Evolutionary conservation across 1,140 invertebrate species (phyloP).

Genomic region (Oscheius sp.): DNA sequence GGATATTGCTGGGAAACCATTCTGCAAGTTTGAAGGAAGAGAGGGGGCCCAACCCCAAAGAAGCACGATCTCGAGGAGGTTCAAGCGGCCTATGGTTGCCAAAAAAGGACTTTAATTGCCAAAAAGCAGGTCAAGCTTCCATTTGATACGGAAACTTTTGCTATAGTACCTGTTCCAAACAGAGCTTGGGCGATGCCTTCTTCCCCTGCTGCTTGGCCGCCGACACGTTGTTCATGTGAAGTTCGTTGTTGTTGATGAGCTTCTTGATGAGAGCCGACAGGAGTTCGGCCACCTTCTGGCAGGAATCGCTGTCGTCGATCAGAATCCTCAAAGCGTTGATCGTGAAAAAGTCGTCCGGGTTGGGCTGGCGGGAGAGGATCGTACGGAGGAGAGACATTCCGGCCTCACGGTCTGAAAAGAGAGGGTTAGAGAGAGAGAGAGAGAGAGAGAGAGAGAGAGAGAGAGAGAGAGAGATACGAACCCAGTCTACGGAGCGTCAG

Average conservation of each 20-base stretch:
- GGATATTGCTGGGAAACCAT: too few species aligned
- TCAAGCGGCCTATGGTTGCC: background rate
- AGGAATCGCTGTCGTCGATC: background rate
- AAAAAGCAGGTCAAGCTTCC: background rate
- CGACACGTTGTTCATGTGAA: background rate
- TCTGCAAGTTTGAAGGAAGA: too few species aligned
- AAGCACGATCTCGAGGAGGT: too few species aligned
- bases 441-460: background rate
- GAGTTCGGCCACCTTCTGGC: background rate
- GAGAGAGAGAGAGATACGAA: background rate
- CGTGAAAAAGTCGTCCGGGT: slow-evolving; percentile 6
- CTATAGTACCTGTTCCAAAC: background rate
- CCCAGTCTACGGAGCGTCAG: slow-evolving; percentile 16
- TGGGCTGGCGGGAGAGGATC: background rate
- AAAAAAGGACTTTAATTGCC: background rate
- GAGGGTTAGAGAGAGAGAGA: background rate
- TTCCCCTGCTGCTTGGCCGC: background rate
- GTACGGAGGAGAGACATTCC: background rate
- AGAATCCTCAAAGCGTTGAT: slow-evolving; percentile 5
- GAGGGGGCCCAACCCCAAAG: too few species aligned
- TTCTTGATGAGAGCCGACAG: background rate
- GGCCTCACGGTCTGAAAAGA: background rate
- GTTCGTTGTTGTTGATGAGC: background rate
- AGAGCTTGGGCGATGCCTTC: background rate
- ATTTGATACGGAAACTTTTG: background rate